Conservation (phyloP, 2,113 vertebrate genomes). For the Hystrix brachyura region DNA sequence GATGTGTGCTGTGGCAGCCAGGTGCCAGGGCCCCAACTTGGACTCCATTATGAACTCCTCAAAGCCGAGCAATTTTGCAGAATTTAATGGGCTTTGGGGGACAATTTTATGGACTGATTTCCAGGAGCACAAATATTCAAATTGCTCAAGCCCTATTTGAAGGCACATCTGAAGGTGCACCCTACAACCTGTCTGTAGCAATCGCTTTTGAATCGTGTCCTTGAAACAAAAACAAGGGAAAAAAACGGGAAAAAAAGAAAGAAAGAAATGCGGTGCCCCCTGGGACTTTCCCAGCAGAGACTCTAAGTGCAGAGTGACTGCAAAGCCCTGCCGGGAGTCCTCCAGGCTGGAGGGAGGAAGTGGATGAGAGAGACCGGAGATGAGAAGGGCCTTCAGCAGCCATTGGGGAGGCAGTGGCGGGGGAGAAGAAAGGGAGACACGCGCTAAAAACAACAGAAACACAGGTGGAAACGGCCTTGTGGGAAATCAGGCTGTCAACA, state of each 20-base stretch:
- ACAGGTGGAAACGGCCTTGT: constrained; percentile 92
- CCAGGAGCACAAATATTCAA: constrained; percentile 90
- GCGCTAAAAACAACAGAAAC: constrained; percentile 90
- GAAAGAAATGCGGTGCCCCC: constrained; percentile 84
- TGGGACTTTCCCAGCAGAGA: constrained; percentile 89
- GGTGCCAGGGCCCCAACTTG: constrained; percentile 57
- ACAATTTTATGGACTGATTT: constrained; percentile 88
- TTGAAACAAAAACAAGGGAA: constrained; percentile 89
- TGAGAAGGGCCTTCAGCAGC: constrained; percentile 91
- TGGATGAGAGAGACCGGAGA: constrained; percentile 89
- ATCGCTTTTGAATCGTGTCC: constrained; percentile 91
- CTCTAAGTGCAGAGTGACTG: constrained; percentile 89
- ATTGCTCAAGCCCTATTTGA: constrained; percentile 89
- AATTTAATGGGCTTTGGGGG: constrained; percentile 90
- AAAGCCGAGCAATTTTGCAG: constrained; percentile 85
- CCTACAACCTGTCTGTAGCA: constrained; percentile 89
- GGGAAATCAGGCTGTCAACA: constrained; percentile 93
- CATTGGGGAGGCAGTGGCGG: constrained; percentile 88
- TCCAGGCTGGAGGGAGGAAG: constrained; percentile 89
- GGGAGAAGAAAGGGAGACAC: constrained; percentile 89
- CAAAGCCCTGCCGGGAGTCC: constrained; percentile 89
- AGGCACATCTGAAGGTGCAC: constrained; percentile 90
- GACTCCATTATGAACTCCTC: constrained; percentile 75
- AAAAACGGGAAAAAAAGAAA: constrained; percentile 33
- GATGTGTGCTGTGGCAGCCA: background rate